Base-by-base conservation (phyloP, 2,797 vertebrate species). In the Threskiornis aethiopicus region DNA sequence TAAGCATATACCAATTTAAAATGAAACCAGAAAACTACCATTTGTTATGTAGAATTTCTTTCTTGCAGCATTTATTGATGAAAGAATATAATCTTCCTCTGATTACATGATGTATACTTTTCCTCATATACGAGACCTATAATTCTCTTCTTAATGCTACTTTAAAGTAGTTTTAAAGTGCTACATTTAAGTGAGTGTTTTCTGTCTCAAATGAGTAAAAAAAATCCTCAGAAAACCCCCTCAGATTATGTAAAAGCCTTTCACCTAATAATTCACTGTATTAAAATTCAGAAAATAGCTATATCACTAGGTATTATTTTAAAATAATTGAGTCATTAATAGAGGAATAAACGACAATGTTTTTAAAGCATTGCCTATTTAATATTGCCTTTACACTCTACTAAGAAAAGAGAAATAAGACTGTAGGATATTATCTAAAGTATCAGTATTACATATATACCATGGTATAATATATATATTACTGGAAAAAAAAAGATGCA, bases 141-240 rank as follows among this genome's bases (percentile, higher is more conserved):
- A 54, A 71, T 80, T 87, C 2, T 76, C 16, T 67, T 82, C 55
- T 58, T 61, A 78, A 71, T 46, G 26, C 2, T 25, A 55, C 4
- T 86, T 80, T 21, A 58, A 76, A 70, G 18, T 26, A 64, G 8
- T 54, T 90, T 64, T 35, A 49, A 78, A 73, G 13, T 33, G 11
- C 5, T 58, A 20, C 10, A 57, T 71, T 55, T 75, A 18, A 81
- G 15, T 28, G 10, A 67, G 22, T 42, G 9, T 55, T 66, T 69
- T 83, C 17, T 9, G 3, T 26, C 37, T 41, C 41, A 41, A 14
- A 41, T 41, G 41, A 47, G 19, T 35, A 81, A 88, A 29, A 2
- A 2, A 73, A 55, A 37, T 24, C 9, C 7, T 58, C 4, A 8
- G 7, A 51, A 79, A 61, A 17, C 3, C 0, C 0, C 8, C 14